Percentiles rank a stretch among this genome's conserved stretches.
Evolutionary conservation across 2,113 vertebrate genomes (phyloP).

Genomic region (Nerophis ophidion): DNA sequence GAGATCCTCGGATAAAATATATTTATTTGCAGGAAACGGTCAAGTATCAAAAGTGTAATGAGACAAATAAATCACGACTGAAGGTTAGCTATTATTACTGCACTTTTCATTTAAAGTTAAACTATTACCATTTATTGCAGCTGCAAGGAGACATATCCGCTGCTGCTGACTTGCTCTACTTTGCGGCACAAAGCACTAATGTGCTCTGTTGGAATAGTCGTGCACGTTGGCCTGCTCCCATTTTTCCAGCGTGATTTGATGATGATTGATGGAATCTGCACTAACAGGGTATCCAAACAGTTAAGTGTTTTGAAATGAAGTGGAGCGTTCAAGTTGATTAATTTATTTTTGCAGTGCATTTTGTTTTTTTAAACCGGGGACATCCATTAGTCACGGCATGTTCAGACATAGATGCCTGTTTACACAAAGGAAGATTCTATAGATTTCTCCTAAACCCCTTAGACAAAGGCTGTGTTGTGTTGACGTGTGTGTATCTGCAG

Average conservation of each 20-base stretch:
- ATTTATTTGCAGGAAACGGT: neutral
- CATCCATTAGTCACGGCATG: constrained; percentile 23
- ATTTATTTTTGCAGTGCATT: constrained; percentile 45
- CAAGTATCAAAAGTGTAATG: neutral
- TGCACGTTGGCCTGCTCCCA: constrained; percentile 19
- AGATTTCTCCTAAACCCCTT: constrained; percentile 35
- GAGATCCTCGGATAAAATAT: too few species aligned
- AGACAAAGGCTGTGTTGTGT: constrained; percentile 55
- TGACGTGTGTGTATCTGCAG: constrained; percentile 17
- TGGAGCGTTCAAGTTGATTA: constrained; percentile 35
- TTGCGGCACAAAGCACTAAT: constrained; percentile 25
- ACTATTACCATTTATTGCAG: neutral
- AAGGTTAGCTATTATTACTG: neutral
- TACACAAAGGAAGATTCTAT: constrained; percentile 32
- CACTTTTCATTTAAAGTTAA: too few species aligned
- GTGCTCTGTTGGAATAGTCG: constrained; percentile 27
- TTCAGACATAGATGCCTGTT: constrained; percentile 39
- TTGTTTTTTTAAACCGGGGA: constrained; percentile 1
- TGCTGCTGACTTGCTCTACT: neutral
- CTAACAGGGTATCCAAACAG: constrained; percentile 36
- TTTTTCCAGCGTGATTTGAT: constrained; percentile 44
- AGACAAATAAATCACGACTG: neutral
- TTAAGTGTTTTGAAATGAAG: constrained; percentile 35
- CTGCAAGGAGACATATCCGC: neutral
- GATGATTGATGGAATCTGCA: constrained; percentile 52